A percentile compares a stretch with the other conserved stretches of the same genome.
Evolutionary conservation across 2,113 vertebrate species (phyloP).

Genomic region (Gasterosteus aculeatus): DNA sequence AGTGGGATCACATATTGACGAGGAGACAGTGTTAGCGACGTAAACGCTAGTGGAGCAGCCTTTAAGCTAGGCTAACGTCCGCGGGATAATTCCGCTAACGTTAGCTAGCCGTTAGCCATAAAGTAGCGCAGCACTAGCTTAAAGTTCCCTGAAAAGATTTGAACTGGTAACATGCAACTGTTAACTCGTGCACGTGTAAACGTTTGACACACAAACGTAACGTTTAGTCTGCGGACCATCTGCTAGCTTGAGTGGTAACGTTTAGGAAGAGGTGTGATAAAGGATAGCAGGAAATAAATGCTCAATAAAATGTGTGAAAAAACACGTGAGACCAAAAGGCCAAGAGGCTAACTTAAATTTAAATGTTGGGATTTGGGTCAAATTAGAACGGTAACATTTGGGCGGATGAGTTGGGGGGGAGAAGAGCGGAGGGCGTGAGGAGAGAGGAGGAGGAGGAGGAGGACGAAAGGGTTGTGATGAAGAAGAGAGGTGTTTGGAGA

Average conservation of each 20-base stretch:
- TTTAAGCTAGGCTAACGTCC: neutral
- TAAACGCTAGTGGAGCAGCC: neutral
- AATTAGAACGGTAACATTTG: neutral
- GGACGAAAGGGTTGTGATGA: constrained; percentile 45
- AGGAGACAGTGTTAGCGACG: neutral
- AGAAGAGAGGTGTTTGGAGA: constrained; percentile 67
- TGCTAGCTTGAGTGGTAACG: neutral
- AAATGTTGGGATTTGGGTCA: neutral
- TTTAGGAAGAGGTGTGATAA: neutral
- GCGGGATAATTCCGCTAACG: neutral
- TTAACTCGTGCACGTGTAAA: too few species aligned
- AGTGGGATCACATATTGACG: neutral
- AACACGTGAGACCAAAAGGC: neutral
- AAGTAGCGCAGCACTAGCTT: neutral
- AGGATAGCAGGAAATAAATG: constrained; percentile 4
- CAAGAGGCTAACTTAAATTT: neutral
- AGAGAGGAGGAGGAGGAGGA: constrained; percentile 17
- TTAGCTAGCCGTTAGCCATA: neutral
- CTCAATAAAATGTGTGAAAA: neutral
- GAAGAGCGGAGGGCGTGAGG: constrained; percentile 20
- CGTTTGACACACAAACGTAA: neutral
- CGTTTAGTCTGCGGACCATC: neutral
- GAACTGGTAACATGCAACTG: too few species aligned
- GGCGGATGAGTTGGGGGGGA: neutral
- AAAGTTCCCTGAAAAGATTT: neutral